A percentile compares a stretch with the other conserved stretches of the same genome.
Conservation (phyloP, 2,797 vertebrate genomes). For the Amblyraja radiata region DNA sequence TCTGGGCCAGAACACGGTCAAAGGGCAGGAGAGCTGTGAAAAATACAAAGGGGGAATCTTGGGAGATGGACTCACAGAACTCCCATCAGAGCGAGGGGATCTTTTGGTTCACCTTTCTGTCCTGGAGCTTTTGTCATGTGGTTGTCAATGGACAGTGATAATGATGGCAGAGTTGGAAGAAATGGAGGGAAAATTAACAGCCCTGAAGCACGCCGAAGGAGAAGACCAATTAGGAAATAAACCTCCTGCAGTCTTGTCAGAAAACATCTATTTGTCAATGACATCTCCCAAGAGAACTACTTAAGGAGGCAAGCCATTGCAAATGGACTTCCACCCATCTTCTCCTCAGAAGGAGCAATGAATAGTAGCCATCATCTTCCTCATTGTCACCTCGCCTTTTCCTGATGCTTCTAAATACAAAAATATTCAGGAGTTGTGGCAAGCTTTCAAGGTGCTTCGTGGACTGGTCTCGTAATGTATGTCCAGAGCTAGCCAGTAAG, state of each 20-base stretch:
- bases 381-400: neutral
- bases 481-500: neutral
- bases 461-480: neutral
- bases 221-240: neutral
- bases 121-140: neutral
- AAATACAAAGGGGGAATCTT: too few relatives aligned
- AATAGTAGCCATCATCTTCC: neutral
- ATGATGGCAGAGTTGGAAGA: neutral
- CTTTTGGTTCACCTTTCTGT: neutral
- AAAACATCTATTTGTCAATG: neutral
- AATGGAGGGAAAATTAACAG: neutral
- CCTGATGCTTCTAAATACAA: neutral
- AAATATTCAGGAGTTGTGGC: neutral
- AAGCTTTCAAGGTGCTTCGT: neutral
- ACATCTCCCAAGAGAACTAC: neutral
- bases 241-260: neutral
- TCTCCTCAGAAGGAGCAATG: neutral
- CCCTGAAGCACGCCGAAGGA: neutral
- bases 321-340: neutral
- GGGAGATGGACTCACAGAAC: too few relatives aligned
- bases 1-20: too few relatives aligned
- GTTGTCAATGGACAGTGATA: neutral
- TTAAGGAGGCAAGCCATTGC: neutral
- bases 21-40: too few relatives aligned
- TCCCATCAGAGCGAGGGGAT: neutral